Percentiles rank a stretch among this genome's conserved stretches.
These are phyloP conservation scores for Cinclus mexicanus DNA, from an alignment of 2,113 vertebrate genomes.

Conservation along the genomic window DNA sequence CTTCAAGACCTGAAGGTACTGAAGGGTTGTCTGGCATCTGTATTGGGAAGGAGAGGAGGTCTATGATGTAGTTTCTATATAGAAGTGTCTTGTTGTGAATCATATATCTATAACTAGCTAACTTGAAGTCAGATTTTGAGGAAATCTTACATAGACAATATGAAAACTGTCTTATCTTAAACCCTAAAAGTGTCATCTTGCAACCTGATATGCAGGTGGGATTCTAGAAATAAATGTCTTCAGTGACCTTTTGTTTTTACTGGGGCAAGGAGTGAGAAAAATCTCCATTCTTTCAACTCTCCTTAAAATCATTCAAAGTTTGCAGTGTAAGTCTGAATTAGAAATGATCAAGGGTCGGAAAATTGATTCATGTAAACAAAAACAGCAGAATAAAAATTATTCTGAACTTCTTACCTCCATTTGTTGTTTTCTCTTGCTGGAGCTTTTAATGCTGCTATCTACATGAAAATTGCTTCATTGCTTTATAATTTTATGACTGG, in stretches of 20 bases:
- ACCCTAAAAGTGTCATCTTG: neutral
- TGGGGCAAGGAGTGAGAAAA: neutral
- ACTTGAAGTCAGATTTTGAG: neutral
- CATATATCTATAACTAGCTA: neutral
- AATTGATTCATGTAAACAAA: neutral
- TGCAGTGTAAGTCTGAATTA: neutral
- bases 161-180: neutral
- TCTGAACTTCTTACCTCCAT: neutral
- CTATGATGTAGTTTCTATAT: neutral
- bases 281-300: neutral
- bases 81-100: neutral
- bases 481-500: neutral
- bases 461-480: slow-evolving; percentile 4
- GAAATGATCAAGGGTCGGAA: neutral
- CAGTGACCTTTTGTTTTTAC: neutral
- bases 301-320: neutral
- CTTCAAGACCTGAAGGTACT: slow-evolving; percentile 83
- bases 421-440: neutral
- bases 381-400: neutral
- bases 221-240: neutral
- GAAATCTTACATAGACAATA: neutral
- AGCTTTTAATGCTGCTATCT: neutral
- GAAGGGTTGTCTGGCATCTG: neutral
- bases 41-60: neutral
- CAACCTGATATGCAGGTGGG: neutral